These are phyloP conservation scores for Sebastes hubbsi DNA, from an alignment of 2,797 vertebrate species.

Conservation along the genomic window DNA sequence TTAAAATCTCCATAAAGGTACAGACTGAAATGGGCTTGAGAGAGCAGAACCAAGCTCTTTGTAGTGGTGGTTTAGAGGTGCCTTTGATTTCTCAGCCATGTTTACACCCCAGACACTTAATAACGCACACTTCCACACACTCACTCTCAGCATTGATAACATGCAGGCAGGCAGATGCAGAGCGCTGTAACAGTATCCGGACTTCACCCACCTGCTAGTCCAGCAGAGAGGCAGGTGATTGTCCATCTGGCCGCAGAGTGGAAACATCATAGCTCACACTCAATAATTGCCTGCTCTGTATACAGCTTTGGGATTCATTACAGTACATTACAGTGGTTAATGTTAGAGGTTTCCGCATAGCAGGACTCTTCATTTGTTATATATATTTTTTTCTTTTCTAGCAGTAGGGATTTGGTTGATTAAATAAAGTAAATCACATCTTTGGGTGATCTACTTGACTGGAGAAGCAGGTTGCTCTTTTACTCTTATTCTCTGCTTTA, in stretches of 20 bases:
- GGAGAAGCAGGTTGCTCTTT: neutral
- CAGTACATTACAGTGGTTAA: neutral
- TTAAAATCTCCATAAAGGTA: neutral
- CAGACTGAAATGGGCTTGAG: neutral
- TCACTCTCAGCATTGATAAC: conserved; percentile 32
- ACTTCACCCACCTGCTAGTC: conserved; percentile 61
- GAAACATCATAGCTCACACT: conserved; percentile 38
- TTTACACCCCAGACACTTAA: conserved; percentile 64
- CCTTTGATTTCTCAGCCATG: conserved; percentile 80
- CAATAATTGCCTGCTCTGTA: neutral
- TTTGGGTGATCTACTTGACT: neutral
- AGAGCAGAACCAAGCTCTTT: conserved; percentile 35
- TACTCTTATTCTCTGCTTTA: neutral
- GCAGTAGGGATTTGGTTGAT: neutral
- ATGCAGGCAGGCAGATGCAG: conserved; percentile 51
- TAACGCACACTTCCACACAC: conserved; percentile 43
- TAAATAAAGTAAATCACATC: neutral
- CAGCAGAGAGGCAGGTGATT: conserved; percentile 52
- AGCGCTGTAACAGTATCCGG: conserved; percentile 61
- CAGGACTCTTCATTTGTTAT: neutral
- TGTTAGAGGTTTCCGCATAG: neutral
- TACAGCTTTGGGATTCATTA: neutral
- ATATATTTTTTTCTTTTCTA: neutral
- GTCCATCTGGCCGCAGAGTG: conserved; percentile 50
- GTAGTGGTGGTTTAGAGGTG: conserved; percentile 45